These are phyloP conservation scores for Chaenocephalus aceratus DNA, from an alignment of 2,113 vertebrate species.

Conservation along the genomic window DNA sequence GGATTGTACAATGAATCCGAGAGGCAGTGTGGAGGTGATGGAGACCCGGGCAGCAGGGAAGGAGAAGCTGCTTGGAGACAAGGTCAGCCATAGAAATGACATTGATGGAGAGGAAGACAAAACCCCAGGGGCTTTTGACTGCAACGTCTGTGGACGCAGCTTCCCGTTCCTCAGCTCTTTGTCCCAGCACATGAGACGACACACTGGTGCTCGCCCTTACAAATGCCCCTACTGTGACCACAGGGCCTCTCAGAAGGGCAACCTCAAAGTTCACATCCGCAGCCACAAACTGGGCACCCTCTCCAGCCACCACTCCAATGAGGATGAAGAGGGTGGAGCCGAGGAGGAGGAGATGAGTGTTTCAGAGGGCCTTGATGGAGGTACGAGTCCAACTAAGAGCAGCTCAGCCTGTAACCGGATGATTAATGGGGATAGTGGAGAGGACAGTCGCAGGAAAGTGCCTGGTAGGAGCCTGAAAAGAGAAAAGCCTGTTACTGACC, in stretches of 20 bases:
- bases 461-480: slow-evolving; percentile 88
- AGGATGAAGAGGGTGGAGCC: slow-evolving; percentile 81
- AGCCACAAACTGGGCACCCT: slow-evolving; percentile 93
- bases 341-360: slow-evolving; percentile 86
- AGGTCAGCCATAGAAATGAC: slow-evolving; percentile 66
- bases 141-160: slow-evolving; percentile 93
- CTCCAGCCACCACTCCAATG: slow-evolving; percentile 88
- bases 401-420: slow-evolving; percentile 91
- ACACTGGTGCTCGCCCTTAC: slow-evolving; percentile 96
- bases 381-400: slow-evolving; percentile 93
- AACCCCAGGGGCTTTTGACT: slow-evolving; percentile 84
- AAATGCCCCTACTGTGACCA: slow-evolving; percentile 97
- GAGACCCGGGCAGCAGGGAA: slow-evolving; percentile 65
- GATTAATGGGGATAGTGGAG: slow-evolving; percentile 82
- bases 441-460: slow-evolving; percentile 86
- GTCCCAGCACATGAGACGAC: slow-evolving; percentile 96
- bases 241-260: slow-evolving; percentile 95
- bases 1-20: slow-evolving; percentile 82
- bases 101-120: slow-evolving; percentile 83
- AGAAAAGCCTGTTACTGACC: slow-evolving; percentile 81
- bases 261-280: slow-evolving; percentile 96
- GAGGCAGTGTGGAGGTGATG: slow-evolving; percentile 78
- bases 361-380: slow-evolving; percentile 89
- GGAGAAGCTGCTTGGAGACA: slow-evolving; percentile 73
- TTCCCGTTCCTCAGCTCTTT: slow-evolving; percentile 97